A percentile compares a stretch with the other conserved stretches of the same genome.
Conservation (phyloP, 2,797 vertebrate genomes). For the Phataginus tricuspis region DNA sequence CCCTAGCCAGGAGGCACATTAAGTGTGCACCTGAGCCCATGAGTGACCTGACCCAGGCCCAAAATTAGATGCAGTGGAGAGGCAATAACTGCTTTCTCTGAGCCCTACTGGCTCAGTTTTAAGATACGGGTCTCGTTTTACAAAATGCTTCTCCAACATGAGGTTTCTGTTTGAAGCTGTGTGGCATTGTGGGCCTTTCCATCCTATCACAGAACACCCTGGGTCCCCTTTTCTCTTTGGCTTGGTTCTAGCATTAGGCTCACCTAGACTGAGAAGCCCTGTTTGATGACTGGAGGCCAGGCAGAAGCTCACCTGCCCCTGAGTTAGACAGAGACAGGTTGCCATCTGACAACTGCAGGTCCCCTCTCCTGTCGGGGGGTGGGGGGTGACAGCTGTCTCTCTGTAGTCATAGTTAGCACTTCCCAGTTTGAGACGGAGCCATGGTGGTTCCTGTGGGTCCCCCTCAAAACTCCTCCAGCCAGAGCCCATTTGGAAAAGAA, state of each 20-base stretch:
- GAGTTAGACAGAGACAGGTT: background rate
- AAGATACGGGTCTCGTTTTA: background rate
- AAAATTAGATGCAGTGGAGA: background rate
- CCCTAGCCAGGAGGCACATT: background rate
- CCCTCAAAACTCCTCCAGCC: background rate
- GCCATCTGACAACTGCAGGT: background rate
- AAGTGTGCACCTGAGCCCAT: rapidly evolving
- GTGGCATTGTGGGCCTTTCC: background rate
- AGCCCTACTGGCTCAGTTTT: background rate
- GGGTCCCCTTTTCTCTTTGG: background rate
- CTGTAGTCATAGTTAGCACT: background rate
- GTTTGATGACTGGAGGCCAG: background rate
- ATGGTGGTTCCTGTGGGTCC: background rate
- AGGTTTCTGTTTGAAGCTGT: background rate
- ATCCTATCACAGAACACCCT: too few species aligned
- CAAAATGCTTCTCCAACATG: background rate
- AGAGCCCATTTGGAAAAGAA: background rate
- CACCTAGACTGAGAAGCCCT: background rate
- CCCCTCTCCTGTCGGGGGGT: background rate
- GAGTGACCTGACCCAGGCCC: background rate
- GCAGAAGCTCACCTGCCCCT: background rate
- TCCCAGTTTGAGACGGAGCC: background rate
- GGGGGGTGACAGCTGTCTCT: background rate
- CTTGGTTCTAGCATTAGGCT: background rate
- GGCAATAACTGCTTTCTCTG: background rate